A percentile compares a stretch with the other conserved stretches of the same genome.
Conservation (phyloP, 2,113 vertebrate genomes). For the Ascaphus truei region DNA sequence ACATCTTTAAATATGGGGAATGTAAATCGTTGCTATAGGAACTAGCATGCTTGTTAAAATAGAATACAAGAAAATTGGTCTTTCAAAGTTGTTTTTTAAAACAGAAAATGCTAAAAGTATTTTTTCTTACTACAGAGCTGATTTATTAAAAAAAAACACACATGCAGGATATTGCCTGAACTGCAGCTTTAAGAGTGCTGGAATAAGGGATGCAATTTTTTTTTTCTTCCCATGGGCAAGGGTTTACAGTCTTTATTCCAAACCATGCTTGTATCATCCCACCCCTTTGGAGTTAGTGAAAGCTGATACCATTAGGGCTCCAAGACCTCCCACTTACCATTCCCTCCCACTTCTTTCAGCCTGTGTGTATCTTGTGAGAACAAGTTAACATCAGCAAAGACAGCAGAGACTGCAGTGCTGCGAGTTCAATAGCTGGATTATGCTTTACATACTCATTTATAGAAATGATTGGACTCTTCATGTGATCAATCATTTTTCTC, state of each 20-base stretch:
- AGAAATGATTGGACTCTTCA: not conserved
- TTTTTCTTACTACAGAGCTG: too few relatives aligned
- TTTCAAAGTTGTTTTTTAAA: too few relatives aligned
- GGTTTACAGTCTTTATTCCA: slow-evolving; percentile 4
- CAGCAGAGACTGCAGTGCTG: slow-evolving; percentile 41
- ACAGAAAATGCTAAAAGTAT: too few relatives aligned
- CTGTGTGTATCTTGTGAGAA: slow-evolving; percentile 27
- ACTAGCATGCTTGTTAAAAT: too few relatives aligned
- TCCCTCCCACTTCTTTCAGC: slow-evolving; percentile 8
- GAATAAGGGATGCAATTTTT: slow-evolving; percentile 6
- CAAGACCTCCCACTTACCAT: slow-evolving; percentile 28
- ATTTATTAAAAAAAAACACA: too few relatives aligned
- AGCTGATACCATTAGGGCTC: slow-evolving; percentile 14
- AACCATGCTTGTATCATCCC: slow-evolving; percentile 19
- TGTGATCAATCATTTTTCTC: too few relatives aligned
- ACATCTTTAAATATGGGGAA: too few relatives aligned
- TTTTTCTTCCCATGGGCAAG: too few relatives aligned
- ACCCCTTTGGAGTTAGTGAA: slow-evolving; percentile 30
- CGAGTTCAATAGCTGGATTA: not conserved
- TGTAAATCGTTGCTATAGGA: too few relatives aligned
- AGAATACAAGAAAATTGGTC: too few relatives aligned
- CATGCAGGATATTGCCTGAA: too few relatives aligned
- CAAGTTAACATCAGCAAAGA: slow-evolving; percentile 8
- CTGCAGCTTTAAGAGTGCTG: not conserved
- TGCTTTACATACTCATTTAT: not conserved